These are phyloP conservation scores for Pegoplata infirma DNA, from an alignment of 2,888 invertebrate genomes.

Conservation along the genomic window DNA sequence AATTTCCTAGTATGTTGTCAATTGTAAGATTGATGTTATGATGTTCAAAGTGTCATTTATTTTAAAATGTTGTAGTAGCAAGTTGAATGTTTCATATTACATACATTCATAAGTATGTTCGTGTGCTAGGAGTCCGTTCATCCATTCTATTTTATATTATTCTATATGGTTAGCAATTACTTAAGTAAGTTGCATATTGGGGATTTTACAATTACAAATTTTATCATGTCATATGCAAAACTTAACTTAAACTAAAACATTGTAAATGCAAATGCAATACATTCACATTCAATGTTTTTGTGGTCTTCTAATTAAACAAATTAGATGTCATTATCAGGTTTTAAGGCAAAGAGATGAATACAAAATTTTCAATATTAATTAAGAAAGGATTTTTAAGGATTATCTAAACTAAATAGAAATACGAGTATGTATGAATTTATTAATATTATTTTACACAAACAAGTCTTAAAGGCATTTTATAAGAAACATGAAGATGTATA, in stretches of 20 bases:
- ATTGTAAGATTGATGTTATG: constrained; percentile 62
- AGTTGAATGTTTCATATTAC: too few relatives aligned
- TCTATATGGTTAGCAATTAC: constrained; percentile 56
- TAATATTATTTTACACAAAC: too few relatives aligned
- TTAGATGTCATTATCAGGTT: constrained; percentile 61
- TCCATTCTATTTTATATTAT: constrained; percentile 11
- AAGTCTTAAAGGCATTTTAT: neutral
- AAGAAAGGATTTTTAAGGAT: constrained; percentile 45
- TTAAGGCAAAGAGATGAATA: constrained; percentile 26
- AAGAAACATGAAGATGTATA: too few relatives aligned
- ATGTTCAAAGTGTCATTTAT: constrained; percentile 61
- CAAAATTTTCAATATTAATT: constrained; percentile 53
- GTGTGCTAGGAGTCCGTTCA: neutral
- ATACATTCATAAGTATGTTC: neutral
- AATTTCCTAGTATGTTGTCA: constrained; percentile 49
- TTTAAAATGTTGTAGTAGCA: constrained; percentile 55
- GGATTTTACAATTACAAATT: constrained; percentile 59
- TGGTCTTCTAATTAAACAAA: constrained; percentile 62
- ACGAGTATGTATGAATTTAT: neutral
- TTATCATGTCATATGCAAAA: constrained; percentile 55
- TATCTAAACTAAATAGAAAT: neutral
- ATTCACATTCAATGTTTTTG: constrained; percentile 32
- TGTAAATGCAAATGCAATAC: too few relatives aligned
- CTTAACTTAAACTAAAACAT: too few relatives aligned
- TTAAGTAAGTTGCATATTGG: constrained; percentile 56